Evolutionary conservation across 2,888 invertebrate genomes (phyloP).

Genomic region (Harpalus rubripes): DNA sequence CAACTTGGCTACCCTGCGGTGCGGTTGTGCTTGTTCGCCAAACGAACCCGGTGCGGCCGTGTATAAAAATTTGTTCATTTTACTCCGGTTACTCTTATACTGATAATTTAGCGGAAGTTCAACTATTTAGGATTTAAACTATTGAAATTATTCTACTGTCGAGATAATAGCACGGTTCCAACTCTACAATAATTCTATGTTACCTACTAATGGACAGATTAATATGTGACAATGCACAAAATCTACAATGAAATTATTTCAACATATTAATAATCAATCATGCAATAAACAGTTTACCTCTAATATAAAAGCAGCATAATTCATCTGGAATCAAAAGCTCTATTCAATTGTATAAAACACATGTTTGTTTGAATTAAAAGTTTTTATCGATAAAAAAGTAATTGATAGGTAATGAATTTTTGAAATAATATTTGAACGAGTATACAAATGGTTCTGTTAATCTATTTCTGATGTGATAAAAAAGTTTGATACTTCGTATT

Average conservation of each 20-base stretch:
- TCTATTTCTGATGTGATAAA: no score
- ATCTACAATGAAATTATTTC: conserved; percentile 27
- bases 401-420: not conserved
- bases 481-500: no score
- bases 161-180: no score
- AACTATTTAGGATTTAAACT: no score
- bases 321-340: conserved; percentile 42
- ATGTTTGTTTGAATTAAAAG: conserved; percentile 1
- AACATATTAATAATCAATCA: conserved; percentile 4
- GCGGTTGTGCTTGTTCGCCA: no score
- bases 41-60: no score
- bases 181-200: not conserved
- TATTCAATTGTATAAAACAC: conserved; percentile 9
- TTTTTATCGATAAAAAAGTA: not conserved
- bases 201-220: conserved; percentile 9
- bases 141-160: no score
- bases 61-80: no score
- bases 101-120: no score
- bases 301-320: conserved; percentile 27
- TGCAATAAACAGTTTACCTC: conserved; percentile 45
- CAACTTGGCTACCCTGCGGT: no score
- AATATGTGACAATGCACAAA: conserved; percentile 9
- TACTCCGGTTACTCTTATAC: no score
- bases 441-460: no score
- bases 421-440: not conserved